Conservation (phyloP, 2,113 vertebrate genomes). For the Symphodus melops region DNA sequence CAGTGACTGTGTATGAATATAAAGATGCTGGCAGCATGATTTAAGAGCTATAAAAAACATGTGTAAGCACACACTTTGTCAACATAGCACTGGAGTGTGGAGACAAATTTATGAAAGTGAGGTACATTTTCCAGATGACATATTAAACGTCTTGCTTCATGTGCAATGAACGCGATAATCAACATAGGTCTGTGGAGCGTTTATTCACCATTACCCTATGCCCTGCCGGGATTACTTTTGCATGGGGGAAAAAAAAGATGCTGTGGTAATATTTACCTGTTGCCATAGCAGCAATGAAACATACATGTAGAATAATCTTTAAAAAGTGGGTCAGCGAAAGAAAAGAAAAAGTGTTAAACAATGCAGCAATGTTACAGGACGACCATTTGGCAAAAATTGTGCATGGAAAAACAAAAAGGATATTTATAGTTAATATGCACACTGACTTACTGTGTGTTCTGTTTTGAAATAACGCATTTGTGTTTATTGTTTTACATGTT, state of each 20-base stretch:
- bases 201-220: conserved; percentile 52
- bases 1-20: conserved; percentile 4
- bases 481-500: background rate
- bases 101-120: conserved; percentile 51
- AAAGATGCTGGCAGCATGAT: conserved; percentile 44
- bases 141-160: conserved; percentile 46
- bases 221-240: conserved; percentile 49
- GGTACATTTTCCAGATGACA: conserved; percentile 66
- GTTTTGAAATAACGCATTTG: background rate
- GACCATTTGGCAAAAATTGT: conserved; percentile 14
- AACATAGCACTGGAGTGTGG: conserved; percentile 28
- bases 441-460: background rate
- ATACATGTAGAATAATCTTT: conserved; percentile 37
- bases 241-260: conserved; percentile 57
- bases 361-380: background rate
- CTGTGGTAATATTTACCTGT: conserved; percentile 73
- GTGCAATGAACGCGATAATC: conserved; percentile 57
- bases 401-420: conserved; percentile 1
- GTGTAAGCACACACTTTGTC: conserved; percentile 51
- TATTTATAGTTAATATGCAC: conserved; percentile 1
- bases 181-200: conserved; percentile 21
- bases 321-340: conserved; percentile 47
- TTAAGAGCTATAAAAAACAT: conserved; percentile 39
- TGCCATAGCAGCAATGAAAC: conserved; percentile 58
- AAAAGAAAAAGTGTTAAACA: conserved; percentile 22